Percentiles rank a stretch among this genome's conserved stretches.
These are phyloP conservation scores for Lottia scabra DNA, from an alignment of 2,888 invertebrate species.

Conservation along the genomic window DNA sequence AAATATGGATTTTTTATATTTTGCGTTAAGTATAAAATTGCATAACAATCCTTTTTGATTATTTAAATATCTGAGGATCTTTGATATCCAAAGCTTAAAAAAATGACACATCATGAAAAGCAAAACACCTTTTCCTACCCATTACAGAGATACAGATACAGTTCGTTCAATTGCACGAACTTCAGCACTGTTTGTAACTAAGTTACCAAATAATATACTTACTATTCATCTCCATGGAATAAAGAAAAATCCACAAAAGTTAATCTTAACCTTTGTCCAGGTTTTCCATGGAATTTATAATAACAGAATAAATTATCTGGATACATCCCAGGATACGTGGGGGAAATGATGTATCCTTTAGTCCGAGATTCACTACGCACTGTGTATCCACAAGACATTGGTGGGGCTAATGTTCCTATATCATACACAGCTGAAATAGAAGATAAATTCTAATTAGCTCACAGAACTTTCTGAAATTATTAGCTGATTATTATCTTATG, in stretches of 20 bases:
- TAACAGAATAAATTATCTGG: conserved; percentile 92
- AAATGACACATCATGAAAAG: too few relatives aligned
- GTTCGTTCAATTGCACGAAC: too few relatives aligned
- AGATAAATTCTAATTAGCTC: conserved; percentile 5
- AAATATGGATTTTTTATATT: neutral
- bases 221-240: conserved; percentile 99
- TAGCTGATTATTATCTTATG: too few relatives aligned
- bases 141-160: too few relatives aligned
- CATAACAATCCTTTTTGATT: too few relatives aligned
- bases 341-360: conserved; percentile 90
- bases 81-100: too few relatives aligned
- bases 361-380: conserved; percentile 80
- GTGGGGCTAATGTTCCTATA: conserved; percentile 88
- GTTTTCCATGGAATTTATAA: conserved; percentile 86
- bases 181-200: neutral
- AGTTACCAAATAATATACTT: conserved; percentile 73
- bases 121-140: too few relatives aligned
- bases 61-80: too few relatives aligned
- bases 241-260: conserved; percentile 98
- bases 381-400: conserved; percentile 84
- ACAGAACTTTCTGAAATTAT: too few relatives aligned
- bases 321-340: conserved; percentile 99
- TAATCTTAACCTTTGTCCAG: conserved; percentile 90
- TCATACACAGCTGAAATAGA: conserved; percentile 79
- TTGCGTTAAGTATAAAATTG: neutral